Percentiles rank a stretch among this genome's conserved stretches.
Evolutionary conservation across 2,113 vertebrate genomes (phyloP).

Genomic region (Anguilla rostrata): DNA sequence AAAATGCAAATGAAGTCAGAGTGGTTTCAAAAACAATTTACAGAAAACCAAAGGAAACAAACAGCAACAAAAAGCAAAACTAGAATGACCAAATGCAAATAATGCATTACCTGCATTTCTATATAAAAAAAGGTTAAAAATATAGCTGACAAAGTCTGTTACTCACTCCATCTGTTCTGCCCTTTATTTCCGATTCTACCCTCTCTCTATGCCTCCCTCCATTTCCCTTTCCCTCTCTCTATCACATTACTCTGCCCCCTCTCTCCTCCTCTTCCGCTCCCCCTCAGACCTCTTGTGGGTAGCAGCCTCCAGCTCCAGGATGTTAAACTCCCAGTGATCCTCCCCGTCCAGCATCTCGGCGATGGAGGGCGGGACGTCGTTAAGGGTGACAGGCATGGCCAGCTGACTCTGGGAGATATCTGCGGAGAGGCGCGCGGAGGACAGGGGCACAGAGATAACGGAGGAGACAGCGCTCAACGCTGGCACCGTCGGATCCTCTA

Average conservation of each 20-base stretch:
- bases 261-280: not conserved
- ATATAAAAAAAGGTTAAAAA: not conserved
- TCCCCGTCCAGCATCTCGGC: constrained; percentile 85
- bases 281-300: constrained; percentile 85
- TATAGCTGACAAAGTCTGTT: too few species aligned
- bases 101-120: too few species aligned
- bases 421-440: constrained; percentile 56
- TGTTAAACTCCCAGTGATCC: constrained; percentile 94
- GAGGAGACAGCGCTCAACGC: not conserved
- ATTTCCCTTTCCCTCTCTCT: not conserved
- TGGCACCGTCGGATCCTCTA: constrained; percentile 13
- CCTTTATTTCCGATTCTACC: too few species aligned
- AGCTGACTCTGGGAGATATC: constrained; percentile 83
- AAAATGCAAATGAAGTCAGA: too few species aligned
- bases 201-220: not conserved
- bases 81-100: not conserved
- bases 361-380: constrained; percentile 80
- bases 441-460: not conserved
- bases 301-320: constrained; percentile 90
- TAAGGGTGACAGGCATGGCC: constrained; percentile 80
- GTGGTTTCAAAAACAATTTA: not conserved
- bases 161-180: too few species aligned
- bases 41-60: not conserved
- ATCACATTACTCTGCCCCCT: not conserved
- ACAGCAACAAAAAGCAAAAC: not conserved